Percentiles rank a stretch among this genome's conserved stretches.
Evolutionary conservation across 2,797 vertebrate species (phyloP).

Genomic region (Etheostoma nigrum): DNA sequence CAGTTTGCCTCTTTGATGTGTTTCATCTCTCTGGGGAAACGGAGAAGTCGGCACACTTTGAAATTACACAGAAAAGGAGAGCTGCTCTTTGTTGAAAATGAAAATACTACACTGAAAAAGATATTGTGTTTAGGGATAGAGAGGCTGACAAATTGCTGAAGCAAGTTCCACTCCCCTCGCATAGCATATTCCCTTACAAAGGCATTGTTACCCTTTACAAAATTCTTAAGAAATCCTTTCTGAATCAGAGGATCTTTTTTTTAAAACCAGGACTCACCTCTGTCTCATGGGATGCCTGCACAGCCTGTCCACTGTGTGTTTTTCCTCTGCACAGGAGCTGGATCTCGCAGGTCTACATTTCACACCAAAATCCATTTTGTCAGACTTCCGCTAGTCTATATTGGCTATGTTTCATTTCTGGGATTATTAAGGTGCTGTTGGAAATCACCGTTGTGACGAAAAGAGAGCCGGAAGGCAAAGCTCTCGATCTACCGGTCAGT

Average conservation of each 20-base stretch:
- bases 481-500: too few relatives aligned
- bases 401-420: too few relatives aligned
- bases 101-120: conserved; percentile 4
- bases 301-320: neutral
- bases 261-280: neutral
- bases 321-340: too few relatives aligned
- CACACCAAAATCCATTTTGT: too few relatives aligned
- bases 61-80: conserved; percentile 21
- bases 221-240: conserved; percentile 5
- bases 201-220: neutral
- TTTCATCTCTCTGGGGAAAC: conserved; percentile 35
- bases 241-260: conserved; percentile 9
- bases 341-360: too few relatives aligned
- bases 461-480: too few relatives aligned
- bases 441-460: too few relatives aligned
- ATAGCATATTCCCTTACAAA: neutral
- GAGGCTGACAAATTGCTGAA: conserved; percentile 19
- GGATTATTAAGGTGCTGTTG: too few relatives aligned
- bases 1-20: conserved; percentile 49
- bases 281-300: neutral
- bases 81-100: conserved; percentile 4
- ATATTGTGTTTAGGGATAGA: conserved; percentile 1
- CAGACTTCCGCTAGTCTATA: too few relatives aligned
- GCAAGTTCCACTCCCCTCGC: neutral
- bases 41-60: conserved; percentile 22